Percentiles rank a stretch among this genome's conserved stretches.
Conservation (phyloP, 2,888 invertebrate species). For the Megastigmus dorsalis region DNA sequence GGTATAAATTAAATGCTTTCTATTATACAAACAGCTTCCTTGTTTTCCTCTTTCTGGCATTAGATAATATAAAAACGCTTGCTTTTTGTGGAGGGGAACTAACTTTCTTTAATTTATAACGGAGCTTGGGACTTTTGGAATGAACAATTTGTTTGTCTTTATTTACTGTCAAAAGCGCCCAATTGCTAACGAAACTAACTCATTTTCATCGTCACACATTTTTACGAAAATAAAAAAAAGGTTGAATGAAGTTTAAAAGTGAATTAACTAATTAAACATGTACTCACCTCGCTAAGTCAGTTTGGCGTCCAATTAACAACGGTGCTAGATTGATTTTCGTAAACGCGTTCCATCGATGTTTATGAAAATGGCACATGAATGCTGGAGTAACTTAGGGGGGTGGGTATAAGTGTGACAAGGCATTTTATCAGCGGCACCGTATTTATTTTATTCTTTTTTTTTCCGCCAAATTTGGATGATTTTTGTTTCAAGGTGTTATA, state of each 20-base stretch:
- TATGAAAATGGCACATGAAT: constrained; percentile 51
- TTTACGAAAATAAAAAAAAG: constrained; percentile 18
- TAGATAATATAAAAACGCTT: constrained; percentile 28
- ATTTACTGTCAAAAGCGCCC: constrained; percentile 19
- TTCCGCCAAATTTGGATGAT: not conserved
- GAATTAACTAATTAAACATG: constrained; percentile 15
- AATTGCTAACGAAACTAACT: constrained; percentile 41
- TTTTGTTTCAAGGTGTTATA: not conserved
- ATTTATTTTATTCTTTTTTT: constrained; percentile 10
- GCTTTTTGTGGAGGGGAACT: constrained; percentile 5
- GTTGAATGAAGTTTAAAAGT: constrained; percentile 27
- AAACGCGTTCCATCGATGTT: constrained; percentile 38
- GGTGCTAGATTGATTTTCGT: constrained; percentile 45
- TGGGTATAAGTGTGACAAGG: constrained; percentile 74
- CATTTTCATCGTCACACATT: constrained; percentile 42
- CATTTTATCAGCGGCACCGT: constrained; percentile 57
- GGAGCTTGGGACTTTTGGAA: not conserved
- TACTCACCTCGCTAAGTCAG: constrained; percentile 54
- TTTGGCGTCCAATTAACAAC: constrained; percentile 49
- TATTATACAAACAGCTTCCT: not conserved
- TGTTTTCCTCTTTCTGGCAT: not conserved
- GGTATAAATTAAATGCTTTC: no score
- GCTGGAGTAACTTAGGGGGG: constrained; percentile 66
- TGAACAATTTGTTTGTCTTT: constrained; percentile 1
- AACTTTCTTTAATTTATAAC: not conserved